Evolutionary conservation across 2,888 invertebrate species (phyloP), one percentile per base, ranked within the genome.

Genomic region (Sturmia bella): DNA sequence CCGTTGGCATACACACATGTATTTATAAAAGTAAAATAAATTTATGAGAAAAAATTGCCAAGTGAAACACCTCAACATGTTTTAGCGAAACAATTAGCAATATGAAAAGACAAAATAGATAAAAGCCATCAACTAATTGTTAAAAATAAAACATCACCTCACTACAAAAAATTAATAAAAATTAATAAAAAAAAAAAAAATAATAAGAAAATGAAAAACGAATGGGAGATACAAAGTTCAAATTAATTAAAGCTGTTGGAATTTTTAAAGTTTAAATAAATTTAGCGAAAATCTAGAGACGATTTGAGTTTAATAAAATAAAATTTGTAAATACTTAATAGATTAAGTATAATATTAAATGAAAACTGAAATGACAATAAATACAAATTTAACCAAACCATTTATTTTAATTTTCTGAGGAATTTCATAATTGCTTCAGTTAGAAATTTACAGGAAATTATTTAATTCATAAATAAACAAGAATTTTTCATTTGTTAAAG

Each of bases 271-370:
- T 52, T 50, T 7, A 17, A 3, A 15, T 32, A 4, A 57, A 70
- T 57, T 19, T 17, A 32, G 13, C 21, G 24, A n/a, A 48, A 50
- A 54, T n/a, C 37, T 15, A 43, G 13, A 13, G 48, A 41, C 13
- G 13, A 43, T 59, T 50, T 66, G 52, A 50, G 17, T 24, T 69
- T 76, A 45, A 69, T 56, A 63, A n/a, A n/a, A 73, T 41, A 86
- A 86, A 87, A 84, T 86, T 85, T 87, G 89, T 87, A 90, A 88
- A 90, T 90, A 90, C 89, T 90, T 90, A 90, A 90, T 90, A 90
- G 89, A 85, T 87, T 90, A 90, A 90, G 89, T 87, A 87, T 86
- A 84, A 85, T 80, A 85, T 50, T 50, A 39, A 64, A 50, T 64
- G 85, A 84, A 79, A 72, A 80, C 81, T 72, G 7, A 85, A 83